phyloP scores from a whole-genome alignment of 2,888 invertebrate species.

The Dryococelus australis region DNA sequence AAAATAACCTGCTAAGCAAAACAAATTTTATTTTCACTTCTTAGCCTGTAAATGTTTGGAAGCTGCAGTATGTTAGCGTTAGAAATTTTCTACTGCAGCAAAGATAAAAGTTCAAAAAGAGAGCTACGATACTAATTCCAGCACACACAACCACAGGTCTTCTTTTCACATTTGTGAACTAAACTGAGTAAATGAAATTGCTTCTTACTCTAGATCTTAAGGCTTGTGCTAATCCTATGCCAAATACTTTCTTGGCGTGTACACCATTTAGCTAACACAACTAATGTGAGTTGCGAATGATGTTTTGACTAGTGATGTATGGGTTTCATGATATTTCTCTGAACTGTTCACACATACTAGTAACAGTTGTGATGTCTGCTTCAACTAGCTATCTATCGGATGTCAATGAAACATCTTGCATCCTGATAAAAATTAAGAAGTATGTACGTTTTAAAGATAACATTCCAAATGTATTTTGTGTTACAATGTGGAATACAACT shows the following conservation, averaged over 20 bases:
- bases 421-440: too few relatives aligned
- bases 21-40: too few relatives aligned
- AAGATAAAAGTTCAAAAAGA: too few relatives aligned
- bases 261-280: neutral
- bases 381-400: neutral
- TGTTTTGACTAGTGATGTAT: neutral
- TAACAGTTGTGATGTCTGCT: neutral
- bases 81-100: too few relatives aligned
- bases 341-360: neutral
- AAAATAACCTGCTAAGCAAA: neutral
- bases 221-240: neutral
- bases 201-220: neutral
- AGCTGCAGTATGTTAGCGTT: too few relatives aligned
- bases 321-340: too few relatives aligned
- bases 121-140: neutral
- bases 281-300: neutral
- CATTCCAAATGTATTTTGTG: too few relatives aligned
- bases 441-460: too few relatives aligned
- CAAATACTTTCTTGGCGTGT: neutral
- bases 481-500: too few relatives aligned
- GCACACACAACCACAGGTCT: neutral
- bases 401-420: too few relatives aligned
- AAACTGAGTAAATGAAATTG: neutral
- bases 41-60: too few relatives aligned
- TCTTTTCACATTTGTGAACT: neutral